Base-by-base conservation (phyloP, 1,140 invertebrate genomes). In the Drosophila yakuba region DNA sequence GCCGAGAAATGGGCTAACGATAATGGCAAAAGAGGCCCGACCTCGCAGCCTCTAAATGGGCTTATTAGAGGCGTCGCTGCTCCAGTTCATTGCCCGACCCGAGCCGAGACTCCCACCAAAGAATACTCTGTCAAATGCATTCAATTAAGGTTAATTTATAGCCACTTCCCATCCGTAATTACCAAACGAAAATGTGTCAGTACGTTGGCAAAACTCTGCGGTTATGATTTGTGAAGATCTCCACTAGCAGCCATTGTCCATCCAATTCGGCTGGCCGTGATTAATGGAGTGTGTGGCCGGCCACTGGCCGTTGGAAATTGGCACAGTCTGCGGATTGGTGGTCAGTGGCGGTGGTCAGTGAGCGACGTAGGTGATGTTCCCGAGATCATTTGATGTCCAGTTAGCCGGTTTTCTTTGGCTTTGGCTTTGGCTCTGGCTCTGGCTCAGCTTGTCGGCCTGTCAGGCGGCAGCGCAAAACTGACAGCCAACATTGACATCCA, bases 61-160 rank as follows among this genome's bases (percentile, higher is more conserved):
- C 62, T 68, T 77, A 61, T 77, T 77, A 69, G 51, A 76, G 35
- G 44, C 50, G 36, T 4, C 41, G 38, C 36, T 86, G 61, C 69
- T 86, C 71, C 57, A 75, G 63, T 80, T 86, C 73, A 81, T 52
- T 76, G 79, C 51, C 55, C 76, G 20, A 2, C 20, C 1, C 20
- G 43, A 56, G 41, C 20, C 20, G 43, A 56, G 41, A 57, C 83
- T 79, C 83, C 79, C 83, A 86, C 83, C 72, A 88, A 58, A 32
- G 12, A 35, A 5, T 10, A 44, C 55, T 76, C 62, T 76, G 83
- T 83, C 83, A 86, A 86, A 88, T 76, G 83, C 83, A 86, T 88
- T 86, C 79, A 83, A 86, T 86, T 88, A 86, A 83, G 83, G 83
- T 86, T 86, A 86, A 86, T 86, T 88, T 82, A 81, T 71, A 74